Evolutionary conservation across 2,888 invertebrate genomes (phyloP).

Genomic region (Ametastegia equiseti): DNA sequence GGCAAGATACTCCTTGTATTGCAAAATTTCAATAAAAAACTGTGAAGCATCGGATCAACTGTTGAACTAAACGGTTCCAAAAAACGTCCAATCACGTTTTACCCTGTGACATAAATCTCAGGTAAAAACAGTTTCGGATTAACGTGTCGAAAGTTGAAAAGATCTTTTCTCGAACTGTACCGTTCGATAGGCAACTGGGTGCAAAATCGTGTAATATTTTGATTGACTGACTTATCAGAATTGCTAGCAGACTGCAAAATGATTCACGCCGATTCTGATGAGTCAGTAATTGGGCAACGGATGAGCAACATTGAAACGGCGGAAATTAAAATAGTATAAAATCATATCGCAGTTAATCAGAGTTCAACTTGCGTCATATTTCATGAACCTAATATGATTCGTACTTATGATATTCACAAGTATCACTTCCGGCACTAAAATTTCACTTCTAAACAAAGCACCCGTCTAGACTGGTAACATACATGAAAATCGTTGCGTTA

Average conservation of each 20-base stretch:
- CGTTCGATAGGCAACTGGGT: background rate
- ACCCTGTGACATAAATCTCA: no score
- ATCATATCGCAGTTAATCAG: background rate
- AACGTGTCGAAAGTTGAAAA: background rate
- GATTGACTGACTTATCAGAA: background rate
- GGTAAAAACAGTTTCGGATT: background rate
- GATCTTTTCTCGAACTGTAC: background rate
- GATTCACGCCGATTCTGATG: slow-evolving; percentile 5
- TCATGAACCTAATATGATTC: background rate
- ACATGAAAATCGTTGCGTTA: background rate
- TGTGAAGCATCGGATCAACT: background rate
- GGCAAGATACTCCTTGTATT: background rate
- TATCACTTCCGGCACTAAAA: slow-evolving; percentile 3
- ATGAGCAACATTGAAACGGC: background rate
- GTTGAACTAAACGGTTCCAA: background rate
- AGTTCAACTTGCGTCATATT: background rate
- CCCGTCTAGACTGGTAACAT: no score
- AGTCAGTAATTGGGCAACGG: background rate
- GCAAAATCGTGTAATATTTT: background rate
- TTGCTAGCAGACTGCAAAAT: background rate
- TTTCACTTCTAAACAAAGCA: background rate
- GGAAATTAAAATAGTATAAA: background rate
- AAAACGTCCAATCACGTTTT: background rate
- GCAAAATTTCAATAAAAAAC: background rate
- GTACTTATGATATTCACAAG: background rate